phyloP scores from a whole-genome alignment of 2,113 vertebrate genomes.

The Anolis carolinensis region DNA sequence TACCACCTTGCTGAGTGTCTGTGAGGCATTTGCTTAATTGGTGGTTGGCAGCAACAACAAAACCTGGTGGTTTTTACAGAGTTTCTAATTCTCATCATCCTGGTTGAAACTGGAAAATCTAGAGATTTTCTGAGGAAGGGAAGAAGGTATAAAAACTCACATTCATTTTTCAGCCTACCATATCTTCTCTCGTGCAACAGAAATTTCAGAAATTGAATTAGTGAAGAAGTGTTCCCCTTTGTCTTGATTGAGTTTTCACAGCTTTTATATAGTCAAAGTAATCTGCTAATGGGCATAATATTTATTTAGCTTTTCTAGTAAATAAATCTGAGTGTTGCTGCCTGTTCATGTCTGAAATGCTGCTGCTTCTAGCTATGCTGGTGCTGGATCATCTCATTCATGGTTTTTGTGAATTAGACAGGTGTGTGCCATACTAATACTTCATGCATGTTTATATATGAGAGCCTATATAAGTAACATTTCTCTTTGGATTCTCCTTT shows the following conservation, averaged over 20 bases:
- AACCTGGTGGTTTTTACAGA: background rate
- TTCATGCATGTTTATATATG: background rate
- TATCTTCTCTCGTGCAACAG: background rate
- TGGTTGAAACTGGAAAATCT: background rate
- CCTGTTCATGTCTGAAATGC: background rate
- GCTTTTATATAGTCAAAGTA: background rate
- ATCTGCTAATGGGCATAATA: background rate
- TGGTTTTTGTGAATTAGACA: background rate
- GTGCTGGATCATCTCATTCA: background rate
- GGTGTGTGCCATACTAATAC: background rate
- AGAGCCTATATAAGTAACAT: background rate
- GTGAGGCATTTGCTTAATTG: background rate
- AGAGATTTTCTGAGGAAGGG: background rate
- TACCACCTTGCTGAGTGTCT: background rate
- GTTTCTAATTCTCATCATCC: background rate
- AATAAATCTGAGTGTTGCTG: background rate
- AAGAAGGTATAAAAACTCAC: background rate
- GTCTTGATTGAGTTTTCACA: background rate
- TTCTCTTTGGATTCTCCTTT: background rate
- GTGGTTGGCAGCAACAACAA: background rate
- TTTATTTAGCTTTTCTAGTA: background rate
- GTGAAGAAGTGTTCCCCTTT: background rate
- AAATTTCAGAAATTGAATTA: background rate
- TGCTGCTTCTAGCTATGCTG: background rate
- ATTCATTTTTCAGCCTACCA: background rate